Evolutionary conservation across 2,797 vertebrate species (phyloP).

Genomic region (Coilia nasus): DNA sequence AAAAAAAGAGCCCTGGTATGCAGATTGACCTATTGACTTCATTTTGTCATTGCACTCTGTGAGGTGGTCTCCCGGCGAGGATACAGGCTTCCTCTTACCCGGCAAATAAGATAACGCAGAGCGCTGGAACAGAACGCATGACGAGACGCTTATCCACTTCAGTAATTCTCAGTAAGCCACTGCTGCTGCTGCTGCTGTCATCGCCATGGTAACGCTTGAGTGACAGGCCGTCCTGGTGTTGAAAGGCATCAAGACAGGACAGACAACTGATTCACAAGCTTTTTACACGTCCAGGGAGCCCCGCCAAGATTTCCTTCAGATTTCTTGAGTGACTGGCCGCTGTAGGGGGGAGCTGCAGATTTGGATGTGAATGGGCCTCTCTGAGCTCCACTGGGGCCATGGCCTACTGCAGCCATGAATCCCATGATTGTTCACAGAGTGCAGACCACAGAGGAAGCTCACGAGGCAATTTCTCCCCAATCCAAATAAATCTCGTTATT

Average conservation of each 20-base stretch:
- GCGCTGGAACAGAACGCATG: not conserved
- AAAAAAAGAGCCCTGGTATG: constrained; percentile 53
- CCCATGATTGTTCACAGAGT: constrained; percentile 1
- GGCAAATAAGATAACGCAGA: not conserved
- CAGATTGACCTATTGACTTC: constrained; percentile 52
- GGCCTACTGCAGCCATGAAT: not conserved
- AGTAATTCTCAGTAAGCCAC: not conserved
- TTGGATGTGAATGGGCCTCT: not conserved
- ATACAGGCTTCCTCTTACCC: not conserved
- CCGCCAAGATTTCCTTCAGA: not conserved
- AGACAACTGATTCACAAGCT: not conserved
- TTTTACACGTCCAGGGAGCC: not conserved
- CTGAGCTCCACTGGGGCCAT: not conserved
- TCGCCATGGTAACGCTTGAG: not conserved
- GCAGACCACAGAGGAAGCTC: not conserved
- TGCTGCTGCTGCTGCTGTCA: not conserved
- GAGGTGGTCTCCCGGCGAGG: constrained; percentile 13
- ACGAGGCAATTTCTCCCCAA: not conserved
- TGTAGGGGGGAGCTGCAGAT: not conserved
- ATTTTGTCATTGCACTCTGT: not conserved
- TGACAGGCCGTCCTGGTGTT: not conserved
- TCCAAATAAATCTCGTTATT: constrained; percentile 5
- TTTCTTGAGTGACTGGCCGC: not conserved
- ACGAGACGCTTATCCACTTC: not conserved
- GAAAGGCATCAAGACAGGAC: not conserved